Evolutionary conservation across 2,113 vertebrate species (phyloP).

Genomic region (Solea senegalensis): DNA sequence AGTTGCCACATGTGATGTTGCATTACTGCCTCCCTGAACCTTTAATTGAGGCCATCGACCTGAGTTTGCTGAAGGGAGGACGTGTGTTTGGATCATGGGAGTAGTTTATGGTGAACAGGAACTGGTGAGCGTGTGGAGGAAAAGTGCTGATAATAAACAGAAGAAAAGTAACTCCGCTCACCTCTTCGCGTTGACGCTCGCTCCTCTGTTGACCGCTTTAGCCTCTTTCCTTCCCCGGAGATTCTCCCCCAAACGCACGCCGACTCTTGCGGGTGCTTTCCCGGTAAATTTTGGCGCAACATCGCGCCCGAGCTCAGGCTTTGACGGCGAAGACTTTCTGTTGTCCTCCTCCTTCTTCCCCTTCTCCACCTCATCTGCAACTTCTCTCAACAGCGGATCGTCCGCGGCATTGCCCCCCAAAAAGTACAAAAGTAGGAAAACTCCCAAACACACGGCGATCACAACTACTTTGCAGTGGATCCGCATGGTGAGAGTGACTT

Average conservation of each 20-base stretch:
- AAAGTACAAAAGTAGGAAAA: constrained; percentile 86
- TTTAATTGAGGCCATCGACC: no score
- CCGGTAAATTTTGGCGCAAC: constrained; percentile 64
- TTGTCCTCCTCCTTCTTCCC: constrained; percentile 21
- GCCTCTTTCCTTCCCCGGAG: constrained; percentile 37
- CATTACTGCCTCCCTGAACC: no score
- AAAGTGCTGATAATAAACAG: not conserved
- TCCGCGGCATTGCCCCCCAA: constrained; percentile 77
- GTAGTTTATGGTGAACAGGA: not conserved
- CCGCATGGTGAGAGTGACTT: constrained; percentile 76
- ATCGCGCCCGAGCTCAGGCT: constrained; percentile 24
- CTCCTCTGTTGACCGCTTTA: constrained; percentile 44
- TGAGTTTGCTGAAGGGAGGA: not conserved
- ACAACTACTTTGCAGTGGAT: constrained; percentile 76
- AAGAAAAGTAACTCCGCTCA: constrained; percentile 52
- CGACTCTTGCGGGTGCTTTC: constrained; percentile 32
- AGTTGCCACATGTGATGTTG: no score
- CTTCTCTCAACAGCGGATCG: constrained; percentile 72
- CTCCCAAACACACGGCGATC: constrained; percentile 78
- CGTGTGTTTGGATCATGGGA: not conserved
- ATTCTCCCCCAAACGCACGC: constrained; percentile 34
- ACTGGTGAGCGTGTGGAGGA: constrained; percentile 1
- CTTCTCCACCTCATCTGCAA: constrained; percentile 40
- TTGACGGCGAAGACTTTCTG: constrained; percentile 41
- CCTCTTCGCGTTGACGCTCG: constrained; percentile 69